These are phyloP conservation scores for Gorsachius magnificus DNA, from an alignment of 2,797 vertebrate species.

Conservation along the genomic window DNA sequence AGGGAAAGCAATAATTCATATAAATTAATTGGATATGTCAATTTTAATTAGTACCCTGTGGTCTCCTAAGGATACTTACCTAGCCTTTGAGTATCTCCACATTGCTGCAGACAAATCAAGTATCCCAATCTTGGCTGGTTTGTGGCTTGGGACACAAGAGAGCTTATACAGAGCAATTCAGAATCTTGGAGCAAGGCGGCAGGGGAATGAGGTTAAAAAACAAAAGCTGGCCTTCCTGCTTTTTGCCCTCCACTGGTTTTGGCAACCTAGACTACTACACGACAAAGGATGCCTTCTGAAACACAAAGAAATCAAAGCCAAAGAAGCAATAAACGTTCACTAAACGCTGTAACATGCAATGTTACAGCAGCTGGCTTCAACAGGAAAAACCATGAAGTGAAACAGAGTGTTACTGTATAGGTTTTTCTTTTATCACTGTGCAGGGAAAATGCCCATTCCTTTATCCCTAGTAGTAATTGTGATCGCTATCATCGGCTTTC, in stretches of 20 bases:
- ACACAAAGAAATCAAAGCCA: background rate
- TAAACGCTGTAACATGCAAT: background rate
- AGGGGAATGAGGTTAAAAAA: background rate
- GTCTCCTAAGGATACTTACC: too few relatives aligned
- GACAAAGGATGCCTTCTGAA: background rate
- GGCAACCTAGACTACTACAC: background rate
- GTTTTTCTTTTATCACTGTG: background rate
- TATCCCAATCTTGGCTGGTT: background rate
- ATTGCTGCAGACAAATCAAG: background rate
- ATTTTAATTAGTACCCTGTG: background rate
- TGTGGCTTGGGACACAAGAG: background rate
- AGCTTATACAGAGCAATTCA: background rate
- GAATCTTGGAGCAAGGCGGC: background rate
- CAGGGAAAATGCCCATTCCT: background rate
- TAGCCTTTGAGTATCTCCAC: background rate
- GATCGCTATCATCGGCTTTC: background rate
- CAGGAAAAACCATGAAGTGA: background rate
- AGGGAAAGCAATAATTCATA: background rate
- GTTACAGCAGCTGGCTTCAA: background rate
- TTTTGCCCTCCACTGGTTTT: background rate
- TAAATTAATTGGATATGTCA: background rate
- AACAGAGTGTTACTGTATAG: background rate
- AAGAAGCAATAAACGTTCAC: background rate
- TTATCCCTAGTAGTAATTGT: background rate
- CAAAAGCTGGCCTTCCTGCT: background rate